phyloP scores from a whole-genome alignment of 35 echinoderm and acorn worm genomes.

The Heliocidaris erythrogramma region DNA sequence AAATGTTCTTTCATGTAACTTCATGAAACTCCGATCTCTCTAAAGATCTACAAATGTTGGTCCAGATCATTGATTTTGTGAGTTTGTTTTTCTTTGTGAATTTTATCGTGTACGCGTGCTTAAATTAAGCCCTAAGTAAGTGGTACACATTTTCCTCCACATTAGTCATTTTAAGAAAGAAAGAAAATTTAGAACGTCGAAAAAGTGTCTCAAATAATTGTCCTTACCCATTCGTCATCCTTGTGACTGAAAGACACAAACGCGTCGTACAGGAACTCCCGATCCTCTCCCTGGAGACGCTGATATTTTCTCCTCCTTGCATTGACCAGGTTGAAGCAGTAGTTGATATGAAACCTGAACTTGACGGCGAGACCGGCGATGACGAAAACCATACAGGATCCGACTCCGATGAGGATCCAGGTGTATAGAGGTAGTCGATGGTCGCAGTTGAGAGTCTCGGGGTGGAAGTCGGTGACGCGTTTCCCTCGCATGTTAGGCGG shows the following conservation, averaged over 20 bases:
- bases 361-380: not conserved
- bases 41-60: no score
- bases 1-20: no score
- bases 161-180: no score
- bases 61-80: no score
- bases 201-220: no score
- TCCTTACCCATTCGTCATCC: slow-evolving; percentile 74
- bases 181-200: no score
- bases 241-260: slow-evolving; percentile 76
- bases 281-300: slow-evolving; percentile 45
- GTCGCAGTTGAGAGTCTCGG: slow-evolving; percentile 71
- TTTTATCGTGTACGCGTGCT: no score
- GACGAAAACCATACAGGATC: slow-evolving; percentile 25
- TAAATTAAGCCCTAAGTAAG: no score
- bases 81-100: no score
- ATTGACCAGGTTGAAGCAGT: slow-evolving; percentile 53
- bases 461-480: slow-evolving; percentile 55
- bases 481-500: slow-evolving; percentile 48
- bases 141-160: no score
- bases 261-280: slow-evolving; percentile 62
- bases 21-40: no score
- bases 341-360: slow-evolving; percentile 60
- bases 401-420: slow-evolving; percentile 48
- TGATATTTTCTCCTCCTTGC: slow-evolving; percentile 57
- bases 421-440: slow-evolving; percentile 58